phyloP scores from a whole-genome alignment of 2,797 vertebrate genomes.

The Tadarida brasiliensis region DNA sequence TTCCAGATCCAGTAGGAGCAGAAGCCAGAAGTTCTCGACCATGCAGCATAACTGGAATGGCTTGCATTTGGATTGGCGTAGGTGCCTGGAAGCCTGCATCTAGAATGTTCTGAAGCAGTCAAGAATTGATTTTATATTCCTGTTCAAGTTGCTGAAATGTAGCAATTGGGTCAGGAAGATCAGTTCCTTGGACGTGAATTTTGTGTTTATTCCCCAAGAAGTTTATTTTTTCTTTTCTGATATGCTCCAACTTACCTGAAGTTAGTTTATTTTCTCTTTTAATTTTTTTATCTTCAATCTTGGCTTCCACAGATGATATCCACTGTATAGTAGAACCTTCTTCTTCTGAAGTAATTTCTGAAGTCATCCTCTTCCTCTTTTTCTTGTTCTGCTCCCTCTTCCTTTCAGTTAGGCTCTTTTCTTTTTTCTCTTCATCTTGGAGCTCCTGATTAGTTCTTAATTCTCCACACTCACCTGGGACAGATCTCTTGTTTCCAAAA shows the following conservation, averaged over 20 bases:
- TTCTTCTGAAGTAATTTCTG: conserved; percentile 67
- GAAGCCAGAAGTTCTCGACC: conserved; percentile 95
- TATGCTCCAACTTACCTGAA: conserved; percentile 91
- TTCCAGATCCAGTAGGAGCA: conserved; percentile 97
- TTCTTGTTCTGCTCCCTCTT: conserved; percentile 65
- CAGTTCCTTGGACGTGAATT: conserved; percentile 94
- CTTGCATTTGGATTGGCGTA: conserved; percentile 98
- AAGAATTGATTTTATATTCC: conserved; percentile 92
- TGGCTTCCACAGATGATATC: conserved; percentile 92
- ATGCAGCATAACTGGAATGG: conserved; percentile 96
- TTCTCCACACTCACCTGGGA: neutral
- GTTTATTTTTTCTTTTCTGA: conserved; percentile 95
- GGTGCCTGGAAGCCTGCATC: conserved; percentile 92
- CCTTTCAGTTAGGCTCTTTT: conserved; percentile 58
- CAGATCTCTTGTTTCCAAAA: conserved; percentile 87
- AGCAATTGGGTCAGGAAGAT: conserved; percentile 94
- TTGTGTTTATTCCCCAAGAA: conserved; percentile 92
- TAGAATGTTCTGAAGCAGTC: conserved; percentile 92
- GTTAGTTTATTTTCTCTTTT: conserved; percentile 88
- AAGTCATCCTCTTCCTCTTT: conserved; percentile 79
- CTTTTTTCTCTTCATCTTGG: conserved; percentile 60
- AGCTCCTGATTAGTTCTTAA: conserved; percentile 45
- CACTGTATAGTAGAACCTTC: conserved; percentile 90
- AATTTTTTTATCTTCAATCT: conserved; percentile 84
- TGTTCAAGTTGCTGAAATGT: conserved; percentile 94